These are phyloP conservation scores for Zaprionus ornatus DNA, from an alignment of 1,140 invertebrate genomes.

Conservation along the genomic window DNA sequence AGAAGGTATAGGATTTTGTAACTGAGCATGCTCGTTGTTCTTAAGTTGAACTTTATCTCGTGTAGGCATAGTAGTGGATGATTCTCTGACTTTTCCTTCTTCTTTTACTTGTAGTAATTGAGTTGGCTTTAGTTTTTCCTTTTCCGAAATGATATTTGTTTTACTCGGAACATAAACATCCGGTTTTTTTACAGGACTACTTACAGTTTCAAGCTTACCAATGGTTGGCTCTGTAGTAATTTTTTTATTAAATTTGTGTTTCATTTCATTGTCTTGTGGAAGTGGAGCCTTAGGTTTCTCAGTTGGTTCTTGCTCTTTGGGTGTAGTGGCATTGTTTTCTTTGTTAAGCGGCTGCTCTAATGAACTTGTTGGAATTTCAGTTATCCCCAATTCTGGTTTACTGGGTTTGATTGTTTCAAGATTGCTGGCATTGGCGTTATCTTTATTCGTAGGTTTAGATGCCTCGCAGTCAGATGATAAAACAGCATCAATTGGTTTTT, in stretches of 20 bases:
- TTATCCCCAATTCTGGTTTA: not conserved
- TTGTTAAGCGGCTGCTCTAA: conserved; percentile 8
- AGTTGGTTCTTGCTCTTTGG: not conserved
- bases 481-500: not conserved
- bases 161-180: conserved; percentile 38
- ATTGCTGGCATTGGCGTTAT: not conserved
- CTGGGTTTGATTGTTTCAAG: conserved; percentile 1
- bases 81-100: conserved; percentile 53
- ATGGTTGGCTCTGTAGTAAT: conserved; percentile 3
- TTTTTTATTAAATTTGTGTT: conserved; percentile 55
- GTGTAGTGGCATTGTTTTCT: conserved; percentile 5
- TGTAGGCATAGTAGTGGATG: conserved; percentile 34
- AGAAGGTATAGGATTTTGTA: conserved; percentile 82
- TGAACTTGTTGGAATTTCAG: not conserved
- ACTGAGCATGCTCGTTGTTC: conserved; percentile 68
- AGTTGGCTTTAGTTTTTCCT: conserved; percentile 38
- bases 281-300: conserved; percentile 3
- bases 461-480: not conserved
- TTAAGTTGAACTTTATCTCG: conserved; percentile 69
- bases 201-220: conserved; percentile 37
- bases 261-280: conserved; percentile 34
- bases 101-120: conserved; percentile 69
- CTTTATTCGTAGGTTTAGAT: conserved; percentile 17
- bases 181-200: conserved; percentile 35
- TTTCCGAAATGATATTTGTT: conserved; percentile 35